Evolutionary conservation across 2,888 invertebrate genomes (phyloP), one percentile per base, ranked within the genome.

Genomic region (Synergus laeviventris): DNA sequence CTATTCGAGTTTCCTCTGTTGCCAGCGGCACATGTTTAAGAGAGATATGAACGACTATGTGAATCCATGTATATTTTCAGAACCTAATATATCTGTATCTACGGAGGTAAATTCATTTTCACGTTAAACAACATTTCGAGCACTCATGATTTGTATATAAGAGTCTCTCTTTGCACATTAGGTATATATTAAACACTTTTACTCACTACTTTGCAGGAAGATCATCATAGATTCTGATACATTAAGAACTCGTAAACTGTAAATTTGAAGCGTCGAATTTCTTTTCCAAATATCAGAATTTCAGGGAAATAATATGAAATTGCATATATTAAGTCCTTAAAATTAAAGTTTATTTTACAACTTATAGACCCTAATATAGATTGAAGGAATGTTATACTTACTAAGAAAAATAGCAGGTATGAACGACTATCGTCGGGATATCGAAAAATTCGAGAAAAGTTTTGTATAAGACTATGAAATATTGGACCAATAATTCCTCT

Each of bases 101-200:
- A 38, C 3, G n/a, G n/a, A 61, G 38, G 2, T 0, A 31, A n/a
- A 61, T 31, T 38, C 36, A 61, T 61, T 61, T 61, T 16, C 36
- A 36, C 61, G 36, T 61, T 16, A 61, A 61, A n/a, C 61, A 61
- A 36, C 61, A 38, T 61, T 61, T 61, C 36, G 31, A 61, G n/a
- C 61, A 61, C 61, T 61, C 62, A 62, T 62, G 36, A 62, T 38
- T 62, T 62, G 62, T 62, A 38, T 36, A 62, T 38, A 62, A 62
- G 62, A 62, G 62, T 62, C 18, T 8, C 38, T 62, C 62, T 38
- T 36, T 38, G 62, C 62, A 38, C 38, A n/a, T 18, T 56, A 18
- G n/a, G n/a, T n/a, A n/a, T n/a, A n/a, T n/a, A n/a, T n/a, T 18
- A 31, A 3, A 4, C 42, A 56, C 56, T 18, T n/a, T 9, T 56